A percentile compares a stretch with the other conserved stretches of the same genome.
phyloP scores from a whole-genome alignment of 1,140 invertebrate genomes.

The Eueides isabella region DNA sequence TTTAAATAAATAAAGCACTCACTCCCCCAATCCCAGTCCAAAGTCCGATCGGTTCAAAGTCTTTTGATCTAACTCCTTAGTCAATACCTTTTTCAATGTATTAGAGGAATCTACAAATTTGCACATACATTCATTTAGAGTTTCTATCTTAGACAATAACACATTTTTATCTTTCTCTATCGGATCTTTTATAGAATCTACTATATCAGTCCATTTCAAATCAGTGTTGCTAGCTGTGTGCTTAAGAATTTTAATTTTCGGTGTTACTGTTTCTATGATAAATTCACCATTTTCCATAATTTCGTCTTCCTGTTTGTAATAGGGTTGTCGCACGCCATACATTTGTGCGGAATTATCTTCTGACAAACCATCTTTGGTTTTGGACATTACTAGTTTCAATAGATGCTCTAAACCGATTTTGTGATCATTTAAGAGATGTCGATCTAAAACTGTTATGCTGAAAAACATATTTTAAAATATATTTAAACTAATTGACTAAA shows the following conservation, averaged over 20 bases:
- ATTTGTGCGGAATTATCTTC: constrained; percentile 40
- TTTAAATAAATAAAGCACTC: constrained; percentile 38
- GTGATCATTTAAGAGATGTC: constrained; percentile 69
- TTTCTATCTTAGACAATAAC: constrained; percentile 64
- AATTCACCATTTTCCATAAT: constrained; percentile 64
- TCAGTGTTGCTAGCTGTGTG: constrained; percentile 63
- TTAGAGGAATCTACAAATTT: constrained; percentile 71
- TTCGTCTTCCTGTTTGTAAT: constrained; percentile 61
- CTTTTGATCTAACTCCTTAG: constrained; percentile 61
- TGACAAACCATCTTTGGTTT: constrained; percentile 63
- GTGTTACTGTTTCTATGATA: constrained; percentile 63
- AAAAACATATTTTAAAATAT: constrained; percentile 22
- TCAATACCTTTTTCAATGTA: constrained; percentile 63
- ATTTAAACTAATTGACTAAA: background rate
- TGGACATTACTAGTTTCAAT: constrained; percentile 67
- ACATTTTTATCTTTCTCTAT: constrained; percentile 48
- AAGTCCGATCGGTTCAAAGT: constrained; percentile 49
- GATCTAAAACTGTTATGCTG: constrained; percentile 72
- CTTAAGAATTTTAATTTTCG: constrained; percentile 68
- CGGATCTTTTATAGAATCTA: constrained; percentile 30
- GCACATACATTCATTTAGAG: constrained; percentile 68
- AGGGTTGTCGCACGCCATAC: constrained; percentile 55
- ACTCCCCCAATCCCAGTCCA: constrained; percentile 65
- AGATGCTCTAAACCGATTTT: constrained; percentile 70
- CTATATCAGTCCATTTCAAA: constrained; percentile 55